phyloP scores from a whole-genome alignment of 2,888 invertebrate genomes.

The Lathronympha strigana region DNA sequence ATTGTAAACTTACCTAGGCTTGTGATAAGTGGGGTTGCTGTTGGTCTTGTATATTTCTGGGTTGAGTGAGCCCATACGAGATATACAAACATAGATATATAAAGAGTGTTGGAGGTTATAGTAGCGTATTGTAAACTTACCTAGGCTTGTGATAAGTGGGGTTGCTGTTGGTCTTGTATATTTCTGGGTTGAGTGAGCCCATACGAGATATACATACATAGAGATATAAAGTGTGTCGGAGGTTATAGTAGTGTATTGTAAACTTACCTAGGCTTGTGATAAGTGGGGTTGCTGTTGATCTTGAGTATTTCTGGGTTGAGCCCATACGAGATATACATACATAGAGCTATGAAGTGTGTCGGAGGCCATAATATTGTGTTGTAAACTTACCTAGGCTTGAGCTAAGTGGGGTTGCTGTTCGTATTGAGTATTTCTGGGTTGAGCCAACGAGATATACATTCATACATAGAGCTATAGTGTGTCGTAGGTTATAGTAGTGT shows the following conservation, averaged over 20 bases:
- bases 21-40: constrained; percentile 89
- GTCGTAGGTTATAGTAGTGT: neutral
- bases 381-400: no score
- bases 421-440: neutral
- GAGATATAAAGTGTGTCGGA: neutral
- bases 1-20: constrained; percentile 82
- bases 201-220: neutral
- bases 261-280: constrained; percentile 87
- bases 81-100: no score
- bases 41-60: constrained; percentile 82
- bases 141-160: no score
- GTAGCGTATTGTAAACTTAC: no score
- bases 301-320: constrained; percentile 85
- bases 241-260: neutral
- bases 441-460: no score
- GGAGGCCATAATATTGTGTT: no score
- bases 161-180: neutral
- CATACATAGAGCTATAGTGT: neutral
- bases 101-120: no score
- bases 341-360: no score
- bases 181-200: neutral
- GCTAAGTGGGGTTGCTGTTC: constrained; percentile 80
- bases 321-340: no score
- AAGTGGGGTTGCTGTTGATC: constrained; percentile 87
- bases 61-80: constrained; percentile 88